Evolutionary conservation across 2,888 invertebrate species (phyloP).

Genomic region (Meiosimyza platycephala): DNA sequence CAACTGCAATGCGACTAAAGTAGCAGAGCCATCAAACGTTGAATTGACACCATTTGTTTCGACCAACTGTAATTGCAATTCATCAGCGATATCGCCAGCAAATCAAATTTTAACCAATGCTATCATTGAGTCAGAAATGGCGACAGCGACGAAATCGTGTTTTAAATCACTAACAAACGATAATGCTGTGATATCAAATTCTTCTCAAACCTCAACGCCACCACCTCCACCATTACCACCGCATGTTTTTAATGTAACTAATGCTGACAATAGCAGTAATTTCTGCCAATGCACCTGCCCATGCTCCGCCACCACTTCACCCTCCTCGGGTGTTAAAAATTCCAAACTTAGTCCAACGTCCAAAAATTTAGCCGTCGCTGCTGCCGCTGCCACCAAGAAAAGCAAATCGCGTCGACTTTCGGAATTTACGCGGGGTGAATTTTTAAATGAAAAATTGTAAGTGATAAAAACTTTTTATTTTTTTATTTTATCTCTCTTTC

Average conservation of each 20-base stretch:
- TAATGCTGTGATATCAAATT: constrained; percentile 25
- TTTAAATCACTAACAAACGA: constrained; percentile 46
- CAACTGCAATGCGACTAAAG: constrained; percentile 45
- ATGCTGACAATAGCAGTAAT: constrained; percentile 26
- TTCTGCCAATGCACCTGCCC: constrained; percentile 29
- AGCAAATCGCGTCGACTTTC: constrained; percentile 68
- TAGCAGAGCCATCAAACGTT: constrained; percentile 4
- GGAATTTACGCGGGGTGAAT: constrained; percentile 69
- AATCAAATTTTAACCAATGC: constrained; percentile 37
- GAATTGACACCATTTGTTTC: constrained; percentile 16
- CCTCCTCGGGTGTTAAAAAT: constrained; percentile 28
- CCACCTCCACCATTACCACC: constrained; percentile 33
- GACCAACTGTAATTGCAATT: constrained; percentile 27
- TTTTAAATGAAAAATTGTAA: constrained; percentile 69
- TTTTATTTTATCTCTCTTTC: not conserved
- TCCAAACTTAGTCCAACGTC: constrained; percentile 16
- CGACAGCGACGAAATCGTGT: no score
- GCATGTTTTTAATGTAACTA: not conserved
- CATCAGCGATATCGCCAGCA: constrained; percentile 7
- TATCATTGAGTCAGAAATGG: constrained; percentile 47
- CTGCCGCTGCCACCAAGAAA: constrained; percentile 55
- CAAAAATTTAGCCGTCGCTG: constrained; percentile 30
- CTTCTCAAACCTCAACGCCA: constrained; percentile 25
- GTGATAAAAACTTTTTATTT: constrained; percentile 50
- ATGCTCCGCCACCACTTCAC: constrained; percentile 10